Evolutionary conservation across 2,797 vertebrate genomes (phyloP), one percentile per base, ranked within the genome.

Genomic region (Ataeniobius toweri): DNA sequence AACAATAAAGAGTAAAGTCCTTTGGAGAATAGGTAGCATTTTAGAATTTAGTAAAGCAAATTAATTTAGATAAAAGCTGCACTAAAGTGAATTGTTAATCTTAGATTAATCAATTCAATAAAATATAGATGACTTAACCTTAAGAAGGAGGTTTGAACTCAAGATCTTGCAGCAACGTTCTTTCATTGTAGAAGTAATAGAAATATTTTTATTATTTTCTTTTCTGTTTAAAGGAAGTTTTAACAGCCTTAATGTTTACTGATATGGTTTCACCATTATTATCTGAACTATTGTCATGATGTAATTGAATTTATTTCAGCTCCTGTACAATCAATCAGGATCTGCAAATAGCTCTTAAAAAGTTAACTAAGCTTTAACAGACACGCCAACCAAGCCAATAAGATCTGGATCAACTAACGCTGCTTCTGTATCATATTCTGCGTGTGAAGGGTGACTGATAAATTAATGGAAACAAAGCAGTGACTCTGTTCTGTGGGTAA

Each of bases 401-500:
- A 31, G 48, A 8, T 22, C 36, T 67, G 63, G 63, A 22, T 67
- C 18, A 72, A 46, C 55, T 36, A 8, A 31, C 8, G 5, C 0
- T 31, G 51, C 1, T 18, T 61, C 44, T 74, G 84, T 56, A 39
- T 78, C 24, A 36, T 58, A 16, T 78, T 74, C 73, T 51, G 56
- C 12, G 55, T 46, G 48, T 71, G 71, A 63, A n/a, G n/a, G 31
- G 26, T 65, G 80, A 77, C 78, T 61, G 68, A 82, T 69, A 76
- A 76, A 75, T 75, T 58, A 63, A 79, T 71, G 72, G 74, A 82
- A 77, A 77, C 58, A 75, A 74, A 84, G 67, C 61, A 46, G 71
- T 71, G 71, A 77, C 58, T 85, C 71, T 77, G 78, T 67, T 73
- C 74, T 74, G 76, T 39, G 0, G 84, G 88, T 87, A 92, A 89